Base-by-base conservation (phyloP, 2,888 invertebrate species). In the Caenorhabditis becei region DNA sequence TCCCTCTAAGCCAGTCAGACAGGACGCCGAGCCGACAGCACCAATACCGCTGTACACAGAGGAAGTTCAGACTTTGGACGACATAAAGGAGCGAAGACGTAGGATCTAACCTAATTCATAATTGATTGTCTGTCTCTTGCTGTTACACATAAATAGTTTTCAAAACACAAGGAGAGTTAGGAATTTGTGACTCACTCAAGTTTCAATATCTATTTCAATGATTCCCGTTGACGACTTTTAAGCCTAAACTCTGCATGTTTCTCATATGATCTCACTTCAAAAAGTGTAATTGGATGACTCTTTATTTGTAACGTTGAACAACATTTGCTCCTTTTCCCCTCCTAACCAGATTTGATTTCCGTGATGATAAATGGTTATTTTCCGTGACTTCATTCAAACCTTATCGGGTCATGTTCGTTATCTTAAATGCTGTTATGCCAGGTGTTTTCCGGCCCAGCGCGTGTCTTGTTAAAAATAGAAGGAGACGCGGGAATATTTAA, bases 41-140 rank as follows among this genome's bases (percentile, higher is more conserved):
- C 78, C 78, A 20, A 53, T 79, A 18, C 78, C 78, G 18, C 47
- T 72, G 62, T 72, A 79, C 37, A 67, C 72, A 0, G 78, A 66
- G 23, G 53, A 78, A n/a, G 53, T 24, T 18, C 66, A 51, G 54
- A 66, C 66, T 0, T 24, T 75, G 61, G 75, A 75, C 24, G 75
- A 75, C 32, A 35, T 74, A 26, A 58, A 74, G 58, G 63, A 63
- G 56, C 47, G 72, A 26, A 32, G 72, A 10, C 63, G 63, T 23
- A 44, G 63, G 35, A 47, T 72, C 49, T 63, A 37, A 63, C 32
- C 18, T n/a, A 14, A 20, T 23, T 18, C 8, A 20, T 16, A 16
- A 28, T 32, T n/a, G 28, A 1, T 56, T 56, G 10, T 32, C 4
- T 24, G 35, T 35, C n/a, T n/a, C 28, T 28, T 28, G 14, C 1